A percentile compares a stretch with the other conserved stretches of the same genome.
Evolutionary conservation across 2,113 vertebrate species (phyloP).

Genomic region (Trematocara stigmaticum): DNA sequence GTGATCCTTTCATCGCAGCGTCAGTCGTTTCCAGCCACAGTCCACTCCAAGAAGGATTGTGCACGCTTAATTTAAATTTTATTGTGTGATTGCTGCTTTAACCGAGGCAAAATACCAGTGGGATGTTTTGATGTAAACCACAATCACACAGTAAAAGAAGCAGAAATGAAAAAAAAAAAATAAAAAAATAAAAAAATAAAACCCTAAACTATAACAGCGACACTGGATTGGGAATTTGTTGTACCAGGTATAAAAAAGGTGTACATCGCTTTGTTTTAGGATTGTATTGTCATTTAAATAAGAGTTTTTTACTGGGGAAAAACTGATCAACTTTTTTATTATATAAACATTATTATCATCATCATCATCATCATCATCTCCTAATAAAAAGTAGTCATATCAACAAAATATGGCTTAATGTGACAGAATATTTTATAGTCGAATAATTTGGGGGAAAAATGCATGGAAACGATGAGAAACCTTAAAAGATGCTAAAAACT

Average conservation of each 20-base stretch:
- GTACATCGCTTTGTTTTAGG: background rate
- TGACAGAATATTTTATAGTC: background rate
- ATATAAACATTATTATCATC: accelerated
- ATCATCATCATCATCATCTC: background rate
- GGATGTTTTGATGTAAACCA: background rate
- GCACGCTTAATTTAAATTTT: no score
- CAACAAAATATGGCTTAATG: background rate
- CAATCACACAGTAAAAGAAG: background rate
- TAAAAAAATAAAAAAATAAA: background rate
- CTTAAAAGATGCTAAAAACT: background rate
- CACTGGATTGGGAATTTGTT: accelerated
- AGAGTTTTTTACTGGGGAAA: background rate
- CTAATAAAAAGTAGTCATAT: background rate
- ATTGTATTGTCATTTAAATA: background rate
- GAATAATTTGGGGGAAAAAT: background rate
- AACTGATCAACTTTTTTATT: background rate
- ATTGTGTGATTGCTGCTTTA: background rate
- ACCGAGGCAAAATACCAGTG: background rate
- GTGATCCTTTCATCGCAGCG: no score
- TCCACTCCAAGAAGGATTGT: no score
- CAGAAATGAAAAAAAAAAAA: background rate
- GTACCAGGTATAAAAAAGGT: background rate
- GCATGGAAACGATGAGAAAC: background rate
- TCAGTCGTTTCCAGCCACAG: no score
- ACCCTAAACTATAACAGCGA: background rate